These are phyloP conservation scores for Prunella himalayana DNA, from an alignment of 2,113 vertebrate species.

Conservation along the genomic window DNA sequence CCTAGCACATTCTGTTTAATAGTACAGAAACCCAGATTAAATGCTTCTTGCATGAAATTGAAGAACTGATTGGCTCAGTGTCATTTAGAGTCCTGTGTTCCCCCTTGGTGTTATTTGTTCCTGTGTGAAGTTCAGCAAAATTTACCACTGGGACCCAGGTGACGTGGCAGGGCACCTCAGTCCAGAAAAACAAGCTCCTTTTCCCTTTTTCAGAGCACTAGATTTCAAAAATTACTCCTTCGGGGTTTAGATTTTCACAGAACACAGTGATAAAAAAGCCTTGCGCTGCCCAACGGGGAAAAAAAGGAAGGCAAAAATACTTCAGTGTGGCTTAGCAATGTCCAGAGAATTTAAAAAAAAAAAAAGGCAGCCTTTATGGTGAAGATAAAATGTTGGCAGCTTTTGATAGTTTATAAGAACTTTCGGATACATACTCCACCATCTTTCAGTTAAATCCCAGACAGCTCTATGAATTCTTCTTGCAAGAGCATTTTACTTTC, in stretches of 20 bases:
- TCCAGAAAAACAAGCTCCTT: not conserved
- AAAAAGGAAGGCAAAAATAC: not conserved
- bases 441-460: not conserved
- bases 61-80: not conserved
- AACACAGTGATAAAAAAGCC: not conserved
- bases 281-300: fast-evolving
- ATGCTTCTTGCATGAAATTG: not conserved
- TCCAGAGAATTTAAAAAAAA: not conserved
- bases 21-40: not conserved
- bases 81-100: not conserved
- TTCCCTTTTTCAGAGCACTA: not conserved
- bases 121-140: not conserved
- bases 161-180: not conserved
- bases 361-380: not conserved
- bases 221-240: not conserved
- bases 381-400: not conserved
- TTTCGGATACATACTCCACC: not conserved
- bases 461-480: not conserved
- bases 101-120: not conserved
- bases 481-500: not conserved
- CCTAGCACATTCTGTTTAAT: not conserved
- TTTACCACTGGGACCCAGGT: not conserved
- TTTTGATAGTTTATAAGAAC: not conserved
- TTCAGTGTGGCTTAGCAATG: not conserved
- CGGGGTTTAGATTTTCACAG: not conserved